Percentiles rank a stretch among this genome's conserved stretches.
phyloP scores from a whole-genome alignment of 2,888 invertebrate species.

The Ischnura elegans region DNA sequence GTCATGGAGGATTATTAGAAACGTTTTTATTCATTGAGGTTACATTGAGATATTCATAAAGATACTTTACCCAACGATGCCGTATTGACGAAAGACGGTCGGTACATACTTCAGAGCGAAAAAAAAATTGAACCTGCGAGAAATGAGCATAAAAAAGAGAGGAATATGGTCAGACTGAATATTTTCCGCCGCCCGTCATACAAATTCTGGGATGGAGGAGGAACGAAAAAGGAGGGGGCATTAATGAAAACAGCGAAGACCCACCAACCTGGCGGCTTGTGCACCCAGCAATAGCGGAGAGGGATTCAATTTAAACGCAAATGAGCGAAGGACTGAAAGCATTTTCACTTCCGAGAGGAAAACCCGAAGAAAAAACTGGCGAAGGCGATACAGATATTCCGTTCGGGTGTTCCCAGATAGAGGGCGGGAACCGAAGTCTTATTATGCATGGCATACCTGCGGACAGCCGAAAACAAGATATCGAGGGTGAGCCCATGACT shows the following conservation, averaged over 20 bases:
- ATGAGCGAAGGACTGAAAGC: slow-evolving; percentile 13
- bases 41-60: too few species aligned
- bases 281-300: background rate
- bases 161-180: background rate
- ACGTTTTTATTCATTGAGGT: too few species aligned
- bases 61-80: too few species aligned
- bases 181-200: slow-evolving; percentile 24
- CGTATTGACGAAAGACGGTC: too few species aligned
- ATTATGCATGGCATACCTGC: background rate
- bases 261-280: background rate
- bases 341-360: slow-evolving; percentile 21
- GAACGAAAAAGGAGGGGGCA: background rate
- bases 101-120: too few species aligned
- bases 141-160: too few species aligned
- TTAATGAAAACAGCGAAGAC: slow-evolving; percentile 50
- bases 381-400: slow-evolving; percentile 20
- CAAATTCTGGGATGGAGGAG: background rate
- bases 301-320: slow-evolving; percentile 66
- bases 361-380: slow-evolving; percentile 22
- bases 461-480: slow-evolving; percentile 3
- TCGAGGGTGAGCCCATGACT: background rate
- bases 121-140: too few species aligned
- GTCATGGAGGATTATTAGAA: too few species aligned
- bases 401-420: background rate
- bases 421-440: background rate